phyloP scores from a whole-genome alignment of 1,140 invertebrate genomes.

The Lasioglossum baleicum region DNA sequence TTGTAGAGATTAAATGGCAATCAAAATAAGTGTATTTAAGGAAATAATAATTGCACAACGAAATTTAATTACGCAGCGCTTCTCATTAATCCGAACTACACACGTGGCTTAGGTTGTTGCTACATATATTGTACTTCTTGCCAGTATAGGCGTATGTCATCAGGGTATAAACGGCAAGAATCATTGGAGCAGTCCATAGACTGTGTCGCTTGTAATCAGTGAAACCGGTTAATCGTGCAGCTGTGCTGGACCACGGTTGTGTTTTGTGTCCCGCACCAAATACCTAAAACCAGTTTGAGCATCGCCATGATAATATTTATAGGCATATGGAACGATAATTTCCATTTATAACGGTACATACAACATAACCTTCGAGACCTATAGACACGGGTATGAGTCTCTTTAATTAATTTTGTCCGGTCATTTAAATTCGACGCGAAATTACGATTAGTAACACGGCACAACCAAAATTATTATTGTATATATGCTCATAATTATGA shows the following conservation, averaged over 20 bases:
- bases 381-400: not conserved
- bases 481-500: too few species aligned
- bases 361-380: not conserved
- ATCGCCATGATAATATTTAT: constrained; percentile 60
- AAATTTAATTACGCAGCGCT: too few species aligned
- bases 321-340: constrained; percentile 49
- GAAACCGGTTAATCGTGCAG: constrained; percentile 54
- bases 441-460: not conserved
- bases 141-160: not conserved
- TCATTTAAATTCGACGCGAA: not conserved
- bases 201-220: constrained; percentile 10
- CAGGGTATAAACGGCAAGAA: not conserved
- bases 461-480: too few species aligned
- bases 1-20: too few species aligned
- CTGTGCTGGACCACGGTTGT: constrained; percentile 35
- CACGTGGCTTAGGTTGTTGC: not conserved
- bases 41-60: too few species aligned
- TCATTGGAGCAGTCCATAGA: not conserved
- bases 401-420: not conserved
- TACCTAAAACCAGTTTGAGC: constrained; percentile 60
- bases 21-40: too few species aligned
- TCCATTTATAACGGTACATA: constrained; percentile 45
- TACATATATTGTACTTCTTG: not conserved
- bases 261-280: constrained; percentile 52
- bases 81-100: too few species aligned